phyloP scores from a whole-genome alignment of 2,797 vertebrate species.

The Rhinogobio ventralis region DNA sequence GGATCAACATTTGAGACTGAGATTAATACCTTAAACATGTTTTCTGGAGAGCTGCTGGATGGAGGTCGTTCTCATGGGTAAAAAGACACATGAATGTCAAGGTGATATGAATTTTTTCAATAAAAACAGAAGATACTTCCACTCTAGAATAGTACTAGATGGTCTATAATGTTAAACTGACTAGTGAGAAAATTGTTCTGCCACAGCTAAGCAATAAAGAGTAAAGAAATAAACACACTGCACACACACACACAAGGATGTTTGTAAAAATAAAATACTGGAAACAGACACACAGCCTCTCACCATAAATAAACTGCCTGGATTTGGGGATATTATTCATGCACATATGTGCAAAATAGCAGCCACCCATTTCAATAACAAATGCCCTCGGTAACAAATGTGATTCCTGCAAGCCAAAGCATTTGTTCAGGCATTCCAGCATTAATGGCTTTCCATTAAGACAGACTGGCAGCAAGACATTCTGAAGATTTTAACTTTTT shows the following conservation, averaged over 20 bases:
- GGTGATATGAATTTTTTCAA: not conserved
- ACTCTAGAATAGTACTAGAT: not conserved
- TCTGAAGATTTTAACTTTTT: conserved; percentile 45
- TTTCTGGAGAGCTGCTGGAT: not conserved
- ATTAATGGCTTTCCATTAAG: conserved; percentile 55
- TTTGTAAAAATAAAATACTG: conserved; percentile 50
- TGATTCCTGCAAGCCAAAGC: conserved; percentile 56
- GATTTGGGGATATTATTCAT: conserved; percentile 58
- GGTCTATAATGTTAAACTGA: conserved; percentile 4
- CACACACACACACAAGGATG: conserved; percentile 13
- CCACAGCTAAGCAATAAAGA: conserved; percentile 40
- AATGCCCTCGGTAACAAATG: conserved; percentile 56
- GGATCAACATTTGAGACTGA: conserved; percentile 46
- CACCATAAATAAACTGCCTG: conserved; percentile 56
- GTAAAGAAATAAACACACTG: conserved; percentile 28
- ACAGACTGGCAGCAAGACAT: conserved; percentile 46
- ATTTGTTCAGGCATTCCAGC: conserved; percentile 59
- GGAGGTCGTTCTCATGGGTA: not conserved
- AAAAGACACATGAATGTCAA: conserved; percentile 17
- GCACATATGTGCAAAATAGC: conserved; percentile 61
- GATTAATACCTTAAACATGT: conserved; percentile 16
- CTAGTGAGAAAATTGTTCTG: conserved; percentile 33
- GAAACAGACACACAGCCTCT: conserved; percentile 36
- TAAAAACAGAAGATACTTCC: not conserved
- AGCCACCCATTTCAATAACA: conserved; percentile 58